Conservation (phyloP, 1,140 invertebrate species). For the Pogonomyrmex californicus region DNA sequence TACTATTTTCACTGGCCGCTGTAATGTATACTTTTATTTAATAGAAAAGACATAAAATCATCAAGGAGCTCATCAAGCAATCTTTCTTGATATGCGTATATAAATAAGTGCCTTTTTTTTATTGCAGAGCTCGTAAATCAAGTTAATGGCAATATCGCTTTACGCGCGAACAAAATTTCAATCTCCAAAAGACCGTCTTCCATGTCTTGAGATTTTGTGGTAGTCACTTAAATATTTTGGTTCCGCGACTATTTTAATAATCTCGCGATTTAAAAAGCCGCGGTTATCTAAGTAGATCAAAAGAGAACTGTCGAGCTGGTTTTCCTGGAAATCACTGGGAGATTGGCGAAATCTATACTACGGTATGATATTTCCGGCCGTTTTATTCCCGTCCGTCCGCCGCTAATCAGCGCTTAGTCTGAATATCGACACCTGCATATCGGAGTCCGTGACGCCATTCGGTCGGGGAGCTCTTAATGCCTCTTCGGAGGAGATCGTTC, state of each 20-base stretch:
- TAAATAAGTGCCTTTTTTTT: constrained; percentile 10
- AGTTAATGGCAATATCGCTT: constrained; percentile 2
- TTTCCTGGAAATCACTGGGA: constrained; percentile 18
- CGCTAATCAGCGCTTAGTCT: constrained; percentile 70
- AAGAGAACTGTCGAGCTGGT: constrained; percentile 15
- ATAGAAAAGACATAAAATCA: constrained; percentile 62
- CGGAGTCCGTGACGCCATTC: constrained; percentile 46
- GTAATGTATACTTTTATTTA: constrained; percentile 69
- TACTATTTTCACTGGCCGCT: constrained; percentile 40
- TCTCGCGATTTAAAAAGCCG: not conserved
- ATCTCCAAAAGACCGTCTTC: not conserved
- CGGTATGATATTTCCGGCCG: constrained; percentile 52
- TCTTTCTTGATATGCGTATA: not conserved
- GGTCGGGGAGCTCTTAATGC: constrained; percentile 38
- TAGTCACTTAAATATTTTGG: not conserved
- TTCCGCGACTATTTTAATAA: not conserved
- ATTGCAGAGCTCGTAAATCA: constrained; percentile 20
- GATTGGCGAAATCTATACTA: constrained; percentile 46
- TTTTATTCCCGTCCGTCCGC: constrained; percentile 45
- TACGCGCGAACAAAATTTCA: too few species aligned
- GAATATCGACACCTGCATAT: constrained; percentile 68
- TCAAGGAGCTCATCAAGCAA: constrained; percentile 16
- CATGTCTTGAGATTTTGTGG: not conserved
- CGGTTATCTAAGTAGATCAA: constrained; percentile 17
- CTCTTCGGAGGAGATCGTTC: constrained; percentile 54